Evolutionary conservation across 2,888 invertebrate species (phyloP), one percentile per base, ranked within the genome.

Genomic region (Andrena minutula): DNA sequence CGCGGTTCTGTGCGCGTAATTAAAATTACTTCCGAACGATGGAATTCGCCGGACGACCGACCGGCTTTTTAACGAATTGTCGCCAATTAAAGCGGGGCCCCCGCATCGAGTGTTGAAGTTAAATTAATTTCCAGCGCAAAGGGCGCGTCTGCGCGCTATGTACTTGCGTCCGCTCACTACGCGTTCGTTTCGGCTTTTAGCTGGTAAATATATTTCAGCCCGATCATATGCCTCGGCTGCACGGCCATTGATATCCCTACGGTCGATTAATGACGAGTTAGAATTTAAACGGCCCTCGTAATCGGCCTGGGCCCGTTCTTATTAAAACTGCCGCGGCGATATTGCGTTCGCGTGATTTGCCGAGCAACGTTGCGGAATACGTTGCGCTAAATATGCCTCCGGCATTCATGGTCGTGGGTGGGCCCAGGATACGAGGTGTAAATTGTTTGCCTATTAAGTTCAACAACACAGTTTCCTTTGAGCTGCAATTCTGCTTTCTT

Each of bases 1-100:
- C n/a, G 56, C 56, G 65, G 20, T 28, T 35, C 65, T 6, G 28
- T 53, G 41, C 60, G 26, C 49, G 61, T 61, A 61, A 71, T 71
- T 71, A 61, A 61, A 71, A 71, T 71, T 30, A 49, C 49, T 71
- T 61, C 61, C 71, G 71, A 61, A 71, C 71, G 71, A 71, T 71
- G 71, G 23, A 41, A 58, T 71, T 58, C 41, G 41, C 58, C 12
- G 47, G 60, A 60, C 16, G 30, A 23, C 16, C 70, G 41, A 56
- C 28, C 35, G 32, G 30, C 61, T 49, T 61, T 71, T 71, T 71
- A 71, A 71, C 71, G 61, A 71, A 71, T 71, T 61, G 71, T 71
- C 71, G 61, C 58, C 49, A 71, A 61, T 71, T 61, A 71, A 71
- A 71, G 71, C 61, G 30, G 16, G 6, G 8, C 47, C 30, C 61